A percentile compares a stretch with the other conserved stretches of the same genome.
These are phyloP conservation scores for Eira barbara DNA, from an alignment of 2,113 vertebrate genomes.

Conservation along the genomic window DNA sequence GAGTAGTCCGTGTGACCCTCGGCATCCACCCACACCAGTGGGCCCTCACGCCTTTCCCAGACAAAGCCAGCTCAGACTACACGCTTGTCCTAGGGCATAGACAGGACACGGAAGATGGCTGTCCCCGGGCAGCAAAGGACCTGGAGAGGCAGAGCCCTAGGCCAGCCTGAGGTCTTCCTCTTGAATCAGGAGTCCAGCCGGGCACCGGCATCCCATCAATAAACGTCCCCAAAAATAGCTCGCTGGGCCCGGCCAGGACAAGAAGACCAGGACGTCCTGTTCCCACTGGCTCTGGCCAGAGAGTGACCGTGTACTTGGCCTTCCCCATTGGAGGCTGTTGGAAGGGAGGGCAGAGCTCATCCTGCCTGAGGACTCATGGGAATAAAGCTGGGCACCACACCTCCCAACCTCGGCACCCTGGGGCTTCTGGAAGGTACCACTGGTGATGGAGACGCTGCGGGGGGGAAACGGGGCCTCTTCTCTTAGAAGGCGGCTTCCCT, in stretches of 20 bases:
- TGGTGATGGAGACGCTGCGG: not conserved
- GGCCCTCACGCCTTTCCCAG: not conserved
- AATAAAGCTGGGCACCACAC: not conserved
- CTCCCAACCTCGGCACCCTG: fast-evolving
- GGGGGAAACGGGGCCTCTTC: not conserved
- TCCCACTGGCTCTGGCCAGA: slow-evolving; percentile 44
- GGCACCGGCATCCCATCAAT: slow-evolving; percentile 64
- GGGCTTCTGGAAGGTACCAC: not conserved
- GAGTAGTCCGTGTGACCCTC: not conserved
- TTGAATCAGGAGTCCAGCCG: slow-evolving; percentile 41
- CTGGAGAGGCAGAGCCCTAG: not conserved
- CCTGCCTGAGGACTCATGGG: not conserved
- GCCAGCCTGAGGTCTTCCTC: slow-evolving; percentile 1
- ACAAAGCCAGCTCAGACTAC: not conserved
- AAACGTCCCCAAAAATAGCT: slow-evolving; percentile 66
- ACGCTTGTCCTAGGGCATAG: not conserved
- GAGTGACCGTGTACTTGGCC: slow-evolving; percentile 65
- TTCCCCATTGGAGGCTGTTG: slow-evolving; percentile 3
- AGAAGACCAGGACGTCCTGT: slow-evolving; percentile 74
- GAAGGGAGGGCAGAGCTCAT: slow-evolving; percentile 23
- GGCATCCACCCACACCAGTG: too few species aligned
- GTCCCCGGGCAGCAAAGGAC: not conserved
- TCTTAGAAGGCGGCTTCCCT: not conserved
- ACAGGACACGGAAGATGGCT: not conserved
- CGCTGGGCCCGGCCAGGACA: slow-evolving; percentile 33